Percentiles rank a stretch among this genome's conserved stretches.
Conservation (phyloP, 2,113 vertebrate species). For the Hydrolagus affinis region DNA sequence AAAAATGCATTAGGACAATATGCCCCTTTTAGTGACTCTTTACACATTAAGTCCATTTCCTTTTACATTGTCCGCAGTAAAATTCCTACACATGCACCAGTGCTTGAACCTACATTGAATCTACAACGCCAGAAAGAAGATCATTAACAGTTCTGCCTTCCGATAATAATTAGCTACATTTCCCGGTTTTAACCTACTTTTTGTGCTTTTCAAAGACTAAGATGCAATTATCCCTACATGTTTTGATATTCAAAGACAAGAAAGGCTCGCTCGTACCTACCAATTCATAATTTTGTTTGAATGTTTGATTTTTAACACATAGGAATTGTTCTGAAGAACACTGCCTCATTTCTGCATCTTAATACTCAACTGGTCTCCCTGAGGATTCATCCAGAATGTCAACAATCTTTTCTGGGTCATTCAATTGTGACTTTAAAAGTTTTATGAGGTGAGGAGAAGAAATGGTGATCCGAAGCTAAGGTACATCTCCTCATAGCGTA, state of each 20-base stretch:
- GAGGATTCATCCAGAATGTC: neutral
- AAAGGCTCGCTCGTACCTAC: neutral
- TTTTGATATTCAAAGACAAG: neutral
- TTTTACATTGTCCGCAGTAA: neutral
- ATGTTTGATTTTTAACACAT: neutral
- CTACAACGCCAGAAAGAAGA: neutral
- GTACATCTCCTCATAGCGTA: neutral
- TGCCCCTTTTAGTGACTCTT: neutral
- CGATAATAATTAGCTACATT: neutral
- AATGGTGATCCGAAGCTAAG: neutral
- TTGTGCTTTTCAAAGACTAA: neutral
- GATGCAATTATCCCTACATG: neutral
- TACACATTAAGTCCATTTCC: neutral
- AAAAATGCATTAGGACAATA: neutral
- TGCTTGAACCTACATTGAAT: neutral
- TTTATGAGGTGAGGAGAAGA: conserved; percentile 9
- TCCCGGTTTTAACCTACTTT: neutral
- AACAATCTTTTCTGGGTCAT: neutral
- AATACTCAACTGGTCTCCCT: neutral
- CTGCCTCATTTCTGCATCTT: neutral
- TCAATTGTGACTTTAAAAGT: neutral
- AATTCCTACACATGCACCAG: neutral
- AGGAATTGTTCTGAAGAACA: neutral
- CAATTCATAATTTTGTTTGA: neutral
- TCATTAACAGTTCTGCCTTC: neutral